Conservation (phyloP, 1,140 invertebrate genomes). For the Ylistrum balloti region DNA sequence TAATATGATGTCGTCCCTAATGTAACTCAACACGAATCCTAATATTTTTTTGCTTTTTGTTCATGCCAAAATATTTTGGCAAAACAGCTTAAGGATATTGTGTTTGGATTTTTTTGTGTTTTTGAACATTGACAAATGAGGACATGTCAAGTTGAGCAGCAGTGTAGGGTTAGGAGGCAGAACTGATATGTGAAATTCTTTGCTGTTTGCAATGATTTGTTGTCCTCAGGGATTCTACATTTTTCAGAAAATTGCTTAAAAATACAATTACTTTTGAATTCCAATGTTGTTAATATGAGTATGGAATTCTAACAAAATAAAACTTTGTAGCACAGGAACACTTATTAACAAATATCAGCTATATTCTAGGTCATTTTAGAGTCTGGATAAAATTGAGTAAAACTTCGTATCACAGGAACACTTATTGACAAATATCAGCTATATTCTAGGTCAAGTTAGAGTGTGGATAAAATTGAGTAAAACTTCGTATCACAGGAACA, state of each 20-base stretch:
- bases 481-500: too few species aligned
- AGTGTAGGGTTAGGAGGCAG: background rate
- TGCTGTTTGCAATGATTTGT: background rate
- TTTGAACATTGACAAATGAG: slow-evolving; percentile 33
- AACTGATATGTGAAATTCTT: slow-evolving; percentile 29
- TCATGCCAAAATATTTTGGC: slow-evolving; percentile 34
- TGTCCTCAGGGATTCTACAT: slow-evolving; percentile 11
- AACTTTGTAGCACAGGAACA: background rate
- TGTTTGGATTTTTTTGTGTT: slow-evolving; percentile 28
- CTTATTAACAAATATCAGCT: background rate
- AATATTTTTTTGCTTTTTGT: slow-evolving; percentile 30
- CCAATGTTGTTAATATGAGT: background rate
- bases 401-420: too few species aligned
- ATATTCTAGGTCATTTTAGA: too few species aligned
- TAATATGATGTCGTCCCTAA: slow-evolving; percentile 29
- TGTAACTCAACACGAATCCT: slow-evolving; percentile 33
- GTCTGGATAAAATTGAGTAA: too few species aligned
- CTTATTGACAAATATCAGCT: too few species aligned
- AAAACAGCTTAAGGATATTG: slow-evolving; percentile 35
- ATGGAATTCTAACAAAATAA: background rate
- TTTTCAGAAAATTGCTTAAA: slow-evolving; percentile 21
- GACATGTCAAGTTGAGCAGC: background rate
- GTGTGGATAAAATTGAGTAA: too few species aligned
- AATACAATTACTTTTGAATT: background rate
- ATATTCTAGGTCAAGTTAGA: too few species aligned